Evolutionary conservation across 2,797 vertebrate genomes (phyloP).

Genomic region (Xiphorhynchus erythropygius): DNA sequence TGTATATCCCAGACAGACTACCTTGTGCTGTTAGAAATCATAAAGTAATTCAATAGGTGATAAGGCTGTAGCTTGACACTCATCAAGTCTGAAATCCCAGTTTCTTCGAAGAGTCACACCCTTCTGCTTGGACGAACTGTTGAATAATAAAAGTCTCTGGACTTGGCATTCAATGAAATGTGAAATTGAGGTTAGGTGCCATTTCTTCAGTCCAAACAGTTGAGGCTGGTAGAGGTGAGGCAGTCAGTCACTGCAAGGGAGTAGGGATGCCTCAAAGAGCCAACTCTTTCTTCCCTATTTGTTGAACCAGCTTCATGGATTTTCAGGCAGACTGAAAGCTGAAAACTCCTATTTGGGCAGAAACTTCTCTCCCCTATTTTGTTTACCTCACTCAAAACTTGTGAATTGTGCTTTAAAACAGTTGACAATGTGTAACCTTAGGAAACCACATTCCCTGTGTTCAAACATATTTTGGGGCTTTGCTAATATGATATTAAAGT

Average conservation of each 20-base stretch:
- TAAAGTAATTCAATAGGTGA: not conserved
- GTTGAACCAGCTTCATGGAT: not conserved
- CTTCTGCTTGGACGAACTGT: not conserved
- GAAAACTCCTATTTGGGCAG: not conserved
- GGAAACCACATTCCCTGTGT: constrained; percentile 39
- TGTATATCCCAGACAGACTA: not conserved
- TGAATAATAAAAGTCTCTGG: constrained; percentile 41
- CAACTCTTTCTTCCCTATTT: not conserved
- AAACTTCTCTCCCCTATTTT: not conserved
- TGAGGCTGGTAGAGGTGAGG: not conserved
- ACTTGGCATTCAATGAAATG: constrained; percentile 1
- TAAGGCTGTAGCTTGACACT: constrained; percentile 14
- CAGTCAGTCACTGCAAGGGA: not conserved
- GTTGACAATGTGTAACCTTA: constrained; percentile 42
- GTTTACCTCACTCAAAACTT: not conserved
- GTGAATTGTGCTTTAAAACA: constrained; percentile 13
- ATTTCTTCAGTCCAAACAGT: not conserved
- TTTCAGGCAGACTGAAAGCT: not conserved
- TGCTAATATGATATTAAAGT: constrained; percentile 57
- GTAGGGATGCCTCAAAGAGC: not conserved
- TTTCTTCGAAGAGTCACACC: constrained; percentile 14
- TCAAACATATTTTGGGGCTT: constrained; percentile 41
- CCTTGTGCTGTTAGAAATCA: not conserved
- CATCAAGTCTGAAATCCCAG: constrained; percentile 8
- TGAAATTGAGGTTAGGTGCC: constrained; percentile 33